Evolutionary conservation across 2,888 invertebrate species (phyloP).

Genomic region (Euclidia mi): DNA sequence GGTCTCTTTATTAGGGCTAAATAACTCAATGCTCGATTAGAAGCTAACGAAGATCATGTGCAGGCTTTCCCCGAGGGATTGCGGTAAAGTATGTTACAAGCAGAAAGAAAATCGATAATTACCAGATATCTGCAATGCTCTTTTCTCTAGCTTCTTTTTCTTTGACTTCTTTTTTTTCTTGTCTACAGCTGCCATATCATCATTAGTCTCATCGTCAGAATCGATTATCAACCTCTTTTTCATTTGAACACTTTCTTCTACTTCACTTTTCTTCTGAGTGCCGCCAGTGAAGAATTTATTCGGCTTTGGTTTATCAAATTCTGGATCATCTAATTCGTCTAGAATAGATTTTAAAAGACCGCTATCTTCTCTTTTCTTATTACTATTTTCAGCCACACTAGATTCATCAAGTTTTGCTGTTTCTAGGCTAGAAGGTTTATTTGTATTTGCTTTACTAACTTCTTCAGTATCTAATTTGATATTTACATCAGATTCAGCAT

Average conservation of each 20-base stretch:
- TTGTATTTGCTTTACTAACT: conserved; percentile 23
- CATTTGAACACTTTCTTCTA: conserved; percentile 47
- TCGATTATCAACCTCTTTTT: conserved; percentile 82
- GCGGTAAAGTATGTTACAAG: no score
- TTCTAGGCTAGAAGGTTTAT: conserved; percentile 10
- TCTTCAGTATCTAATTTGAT: conserved; percentile 15
- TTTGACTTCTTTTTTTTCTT: conserved; percentile 78
- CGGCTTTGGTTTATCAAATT: conserved; percentile 68
- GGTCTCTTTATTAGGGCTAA: no score
- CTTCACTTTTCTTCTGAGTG: conserved; percentile 43
- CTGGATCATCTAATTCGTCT: conserved; percentile 78
- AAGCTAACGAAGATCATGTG: no score
- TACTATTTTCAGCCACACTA: no score
- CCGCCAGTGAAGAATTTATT: conserved; percentile 73
- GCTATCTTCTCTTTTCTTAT: conserved; percentile 27
- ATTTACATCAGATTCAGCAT: conserved; percentile 12
- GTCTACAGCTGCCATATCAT: conserved; percentile 33
- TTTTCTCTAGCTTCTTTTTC: conserved; percentile 74
- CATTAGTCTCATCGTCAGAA: conserved; percentile 78
- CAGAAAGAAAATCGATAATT: conserved; percentile 17
- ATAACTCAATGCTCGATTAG: no score
- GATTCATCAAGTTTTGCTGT: neutral
- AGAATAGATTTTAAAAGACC: conserved; percentile 74
- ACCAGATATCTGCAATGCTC: conserved; percentile 85
- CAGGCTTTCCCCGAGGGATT: no score